Evolutionary conservation across 2,797 vertebrate genomes (phyloP), one percentile per base, ranked within the genome.

Genomic region (Siniperca scherzeri): DNA sequence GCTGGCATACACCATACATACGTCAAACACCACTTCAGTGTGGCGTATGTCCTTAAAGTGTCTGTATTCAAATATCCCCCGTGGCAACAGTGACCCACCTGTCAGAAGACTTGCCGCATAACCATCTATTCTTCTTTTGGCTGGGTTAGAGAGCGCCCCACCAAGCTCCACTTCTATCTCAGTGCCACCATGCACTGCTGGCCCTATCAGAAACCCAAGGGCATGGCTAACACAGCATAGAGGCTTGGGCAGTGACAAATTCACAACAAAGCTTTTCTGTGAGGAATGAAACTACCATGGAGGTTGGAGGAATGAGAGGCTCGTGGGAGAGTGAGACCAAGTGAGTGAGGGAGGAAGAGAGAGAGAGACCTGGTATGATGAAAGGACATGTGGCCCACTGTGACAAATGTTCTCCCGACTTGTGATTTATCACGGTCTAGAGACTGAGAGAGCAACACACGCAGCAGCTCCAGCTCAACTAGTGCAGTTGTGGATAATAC

Each of bases 261-360:
- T 90, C 89, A 90, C 91, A 91, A 91, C 91, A 91, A 90, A 91
- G 85, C 74, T 60, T 89, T 85, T 74, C 85, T 85, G 80, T 84
- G 84, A 92, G 83, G 86, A 88, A 91, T 90, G 87, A 86, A 91
- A 90, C 77, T 13, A 86, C 69, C 83, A 44, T 67, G 80, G 87
- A 91, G 83, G 86, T 79, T 78, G 88, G 89, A 82, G 89, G 82
- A 88, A 85, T 68, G 87, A 85, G 88, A 67, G 78, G 72, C 14
- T 56, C 79, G 68, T 13, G 60, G 74, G 62, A 38, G 76, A 80
- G 80, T 19, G 84, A 77, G 86, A 71, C 30, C 14, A 19, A 75
- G 80, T 0, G 64, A 52, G 70, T 8, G 33, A 55, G 64, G 21
- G 4, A 53, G 30, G 33, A 59, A 14, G 21, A 60, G 74, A 67